phyloP scores from a whole-genome alignment of 1,140 invertebrate genomes.

The Akabosia matsudoensis region DNA sequence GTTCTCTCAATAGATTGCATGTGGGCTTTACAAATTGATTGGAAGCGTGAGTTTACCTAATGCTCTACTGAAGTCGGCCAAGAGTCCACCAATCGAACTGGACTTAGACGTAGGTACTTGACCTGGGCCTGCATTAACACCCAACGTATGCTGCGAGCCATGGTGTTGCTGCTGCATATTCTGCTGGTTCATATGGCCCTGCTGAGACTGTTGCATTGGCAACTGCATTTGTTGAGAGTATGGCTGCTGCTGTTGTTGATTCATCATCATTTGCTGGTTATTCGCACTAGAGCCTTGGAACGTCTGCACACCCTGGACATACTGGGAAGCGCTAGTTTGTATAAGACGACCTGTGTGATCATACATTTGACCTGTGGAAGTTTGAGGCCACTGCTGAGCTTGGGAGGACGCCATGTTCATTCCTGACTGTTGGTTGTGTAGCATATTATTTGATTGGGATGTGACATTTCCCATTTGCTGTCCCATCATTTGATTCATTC shows the following conservation, averaged over 20 bases:
- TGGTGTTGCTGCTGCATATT: background rate
- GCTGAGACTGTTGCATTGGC: constrained; percentile 11
- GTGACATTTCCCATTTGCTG: background rate
- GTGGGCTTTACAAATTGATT: too few species aligned
- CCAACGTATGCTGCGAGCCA: constrained; percentile 7
- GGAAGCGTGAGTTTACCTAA: constrained; percentile 49
- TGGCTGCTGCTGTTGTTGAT: constrained; percentile 44
- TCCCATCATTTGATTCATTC: constrained; percentile 27
- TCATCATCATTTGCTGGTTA: constrained; percentile 51
- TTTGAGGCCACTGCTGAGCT: constrained; percentile 26
- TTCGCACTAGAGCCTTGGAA: background rate
- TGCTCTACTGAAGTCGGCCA: constrained; percentile 58
- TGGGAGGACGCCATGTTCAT: constrained; percentile 22
- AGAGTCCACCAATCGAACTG: constrained; percentile 55
- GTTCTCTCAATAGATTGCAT: background rate
- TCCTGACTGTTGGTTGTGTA: constrained; percentile 26
- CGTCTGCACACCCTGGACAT: constrained; percentile 7
- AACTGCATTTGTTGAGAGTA: constrained; percentile 31
- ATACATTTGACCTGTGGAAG: constrained; percentile 12
- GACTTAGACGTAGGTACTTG: constrained; percentile 3
- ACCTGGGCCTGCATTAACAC: background rate
- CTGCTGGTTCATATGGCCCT: background rate
- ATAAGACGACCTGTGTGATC: constrained; percentile 22
- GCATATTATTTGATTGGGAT: background rate
- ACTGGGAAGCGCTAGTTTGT: constrained; percentile 26